phyloP scores from a whole-genome alignment of 2,888 invertebrate species.

The Geotrupes spiniger region DNA sequence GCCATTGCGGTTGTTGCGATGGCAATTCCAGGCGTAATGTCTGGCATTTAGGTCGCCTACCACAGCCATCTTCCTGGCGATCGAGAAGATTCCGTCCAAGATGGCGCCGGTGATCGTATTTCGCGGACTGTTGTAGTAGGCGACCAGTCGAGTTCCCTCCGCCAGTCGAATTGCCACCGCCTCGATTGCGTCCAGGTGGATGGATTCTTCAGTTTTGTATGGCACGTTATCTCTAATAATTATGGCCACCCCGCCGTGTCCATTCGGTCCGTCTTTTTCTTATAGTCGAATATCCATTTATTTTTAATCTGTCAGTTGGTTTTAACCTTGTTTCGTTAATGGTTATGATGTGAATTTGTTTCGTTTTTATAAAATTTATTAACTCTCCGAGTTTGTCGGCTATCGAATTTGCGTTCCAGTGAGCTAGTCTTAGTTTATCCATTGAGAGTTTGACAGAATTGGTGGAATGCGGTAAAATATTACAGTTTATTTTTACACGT shows the following conservation, averaged over 20 bases:
- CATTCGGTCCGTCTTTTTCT: no score
- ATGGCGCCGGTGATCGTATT: slow-evolving; percentile 9
- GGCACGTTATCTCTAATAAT: slow-evolving; percentile 2
- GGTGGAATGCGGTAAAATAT: neutral
- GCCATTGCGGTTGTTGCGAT: slow-evolving; percentile 21
- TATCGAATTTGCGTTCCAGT: slow-evolving; percentile 24
- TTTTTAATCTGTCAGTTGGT: slow-evolving; percentile 3
- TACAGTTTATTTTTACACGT: no score
- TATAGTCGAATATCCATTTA: slow-evolving; percentile 10
- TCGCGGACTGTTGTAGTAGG: slow-evolving; percentile 17
- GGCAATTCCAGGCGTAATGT: slow-evolving; percentile 24
- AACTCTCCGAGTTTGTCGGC: slow-evolving; percentile 14
- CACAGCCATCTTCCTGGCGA: no score
- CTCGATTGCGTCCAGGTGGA: slow-evolving; percentile 11
- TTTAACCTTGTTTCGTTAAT: slow-evolving; percentile 21
- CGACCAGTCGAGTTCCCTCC: slow-evolving; percentile 10
- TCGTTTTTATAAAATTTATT: slow-evolving; percentile 15
- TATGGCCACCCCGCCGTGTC: slow-evolving; percentile 4
- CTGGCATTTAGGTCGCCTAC: no score
- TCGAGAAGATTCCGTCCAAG: slow-evolving; percentile 8
- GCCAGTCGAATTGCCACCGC: slow-evolving; percentile 13
- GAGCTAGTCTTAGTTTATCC: neutral
- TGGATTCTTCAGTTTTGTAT: neutral
- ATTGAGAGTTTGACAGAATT: neutral
- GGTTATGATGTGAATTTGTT: slow-evolving; percentile 19